Percentiles rank a stretch among this genome's conserved stretches.
These are phyloP conservation scores for Protonemura montana DNA, from an alignment of 2,888 invertebrate genomes.

Conservation along the genomic window DNA sequence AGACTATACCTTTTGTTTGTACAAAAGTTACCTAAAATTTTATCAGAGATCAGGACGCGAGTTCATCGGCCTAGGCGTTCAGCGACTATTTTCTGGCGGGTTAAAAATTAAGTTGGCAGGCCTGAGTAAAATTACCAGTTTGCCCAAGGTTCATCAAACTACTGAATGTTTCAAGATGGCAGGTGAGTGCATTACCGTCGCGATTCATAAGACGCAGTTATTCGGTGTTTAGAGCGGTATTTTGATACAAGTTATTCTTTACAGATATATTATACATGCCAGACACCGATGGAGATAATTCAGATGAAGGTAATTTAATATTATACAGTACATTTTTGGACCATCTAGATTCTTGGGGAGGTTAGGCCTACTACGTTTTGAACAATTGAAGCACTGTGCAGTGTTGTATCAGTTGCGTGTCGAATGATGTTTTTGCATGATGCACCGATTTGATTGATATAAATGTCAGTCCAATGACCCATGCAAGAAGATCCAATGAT, in stretches of 20 bases:
- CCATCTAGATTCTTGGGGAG: neutral
- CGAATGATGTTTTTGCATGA: neutral
- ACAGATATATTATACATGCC: conserved; percentile 46
- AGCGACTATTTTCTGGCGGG: neutral
- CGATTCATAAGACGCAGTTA: neutral
- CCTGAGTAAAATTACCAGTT: neutral
- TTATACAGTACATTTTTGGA: neutral
- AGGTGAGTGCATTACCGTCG: conserved; percentile 44
- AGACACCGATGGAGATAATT: conserved; percentile 43
- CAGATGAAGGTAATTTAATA: conserved; percentile 44
- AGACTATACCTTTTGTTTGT: no score
- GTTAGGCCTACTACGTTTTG: conserved; percentile 12
- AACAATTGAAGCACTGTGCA: conserved; percentile 12
- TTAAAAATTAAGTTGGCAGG: neutral
- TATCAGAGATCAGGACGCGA: no score
- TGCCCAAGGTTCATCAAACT: neutral
- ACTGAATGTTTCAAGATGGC: conserved; percentile 49
- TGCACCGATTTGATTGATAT: neutral
- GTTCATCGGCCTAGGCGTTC: neutral
- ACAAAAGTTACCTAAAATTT: no score
- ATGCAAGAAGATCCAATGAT: neutral
- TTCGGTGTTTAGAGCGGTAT: neutral
- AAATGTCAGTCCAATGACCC: neutral
- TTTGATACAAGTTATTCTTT: conserved; percentile 42
- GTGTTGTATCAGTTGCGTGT: neutral